A percentile compares a stretch with the other conserved stretches of the same genome.
These are phyloP conservation scores for Phylloscopus trochiloides DNA, from an alignment of 2,113 vertebrate species.

Conservation along the genomic window DNA sequence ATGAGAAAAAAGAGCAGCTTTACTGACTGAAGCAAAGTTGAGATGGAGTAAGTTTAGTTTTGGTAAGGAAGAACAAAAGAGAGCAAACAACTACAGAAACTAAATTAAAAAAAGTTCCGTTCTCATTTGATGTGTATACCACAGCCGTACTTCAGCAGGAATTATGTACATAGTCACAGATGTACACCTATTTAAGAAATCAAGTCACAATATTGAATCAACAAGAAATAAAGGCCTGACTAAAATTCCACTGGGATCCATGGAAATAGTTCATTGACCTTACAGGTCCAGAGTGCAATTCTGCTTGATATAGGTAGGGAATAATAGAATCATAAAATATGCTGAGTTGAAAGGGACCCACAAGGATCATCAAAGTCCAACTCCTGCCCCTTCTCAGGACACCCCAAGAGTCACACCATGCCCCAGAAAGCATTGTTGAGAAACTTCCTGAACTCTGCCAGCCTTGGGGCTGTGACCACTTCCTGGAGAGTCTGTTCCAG, in stretches of 20 bases:
- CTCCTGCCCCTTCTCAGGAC: not conserved
- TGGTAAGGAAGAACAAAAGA: not conserved
- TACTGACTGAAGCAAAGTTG: not conserved
- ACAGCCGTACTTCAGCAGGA: not conserved
- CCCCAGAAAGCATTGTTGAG: accelerated
- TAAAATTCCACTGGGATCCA: not conserved
- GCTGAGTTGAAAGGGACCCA: not conserved
- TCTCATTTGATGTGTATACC: not conserved
- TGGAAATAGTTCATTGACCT: not conserved
- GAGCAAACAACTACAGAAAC: accelerated
- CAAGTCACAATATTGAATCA: not conserved
- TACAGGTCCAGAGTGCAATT: not conserved
- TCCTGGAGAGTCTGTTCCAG: not conserved
- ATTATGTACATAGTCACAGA: not conserved
- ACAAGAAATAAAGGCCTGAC: not conserved
- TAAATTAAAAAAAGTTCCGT: not conserved
- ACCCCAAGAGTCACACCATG: not conserved
- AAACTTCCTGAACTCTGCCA: not conserved
- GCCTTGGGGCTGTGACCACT: not conserved
- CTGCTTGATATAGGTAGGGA: not conserved
- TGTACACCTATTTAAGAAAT: not conserved
- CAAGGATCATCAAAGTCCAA: not conserved
- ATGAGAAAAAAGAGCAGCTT: not conserved
- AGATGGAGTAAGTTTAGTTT: not conserved
- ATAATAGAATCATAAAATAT: not conserved